Percentiles rank a stretch among this genome's conserved stretches.
These are phyloP conservation scores for Parasteatoda tepidariorum DNA, from an alignment of 1,140 invertebrate species.

Conservation along the genomic window DNA sequence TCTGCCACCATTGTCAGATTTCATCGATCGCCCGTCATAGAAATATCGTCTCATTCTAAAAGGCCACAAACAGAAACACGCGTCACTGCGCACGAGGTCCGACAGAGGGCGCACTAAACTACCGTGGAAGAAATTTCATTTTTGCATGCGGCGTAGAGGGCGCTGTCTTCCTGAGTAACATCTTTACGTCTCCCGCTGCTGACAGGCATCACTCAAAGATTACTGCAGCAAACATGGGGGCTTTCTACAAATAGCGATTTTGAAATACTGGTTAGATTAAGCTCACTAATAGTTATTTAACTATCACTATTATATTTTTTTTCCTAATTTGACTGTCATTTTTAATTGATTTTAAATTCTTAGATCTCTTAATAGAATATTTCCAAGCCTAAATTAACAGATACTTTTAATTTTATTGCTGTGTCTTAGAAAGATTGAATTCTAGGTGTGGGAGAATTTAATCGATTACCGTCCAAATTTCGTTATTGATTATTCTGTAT, in stretches of 20 bases:
- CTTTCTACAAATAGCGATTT: background rate
- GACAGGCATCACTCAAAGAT: conserved; percentile 61
- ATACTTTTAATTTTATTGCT: too few relatives aligned
- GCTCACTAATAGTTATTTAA: too few relatives aligned
- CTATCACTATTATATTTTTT: too few relatives aligned
- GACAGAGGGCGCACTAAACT: conserved; percentile 38
- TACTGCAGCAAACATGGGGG: conserved; percentile 54
- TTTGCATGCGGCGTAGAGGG: conserved; percentile 56
- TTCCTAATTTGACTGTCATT: too few relatives aligned
- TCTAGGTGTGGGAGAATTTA: too few relatives aligned
- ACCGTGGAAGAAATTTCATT: conserved; percentile 45
- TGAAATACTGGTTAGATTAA: too few relatives aligned
- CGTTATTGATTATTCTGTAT: too few relatives aligned
- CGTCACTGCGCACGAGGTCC: conserved; percentile 28
- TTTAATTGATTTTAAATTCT: too few relatives aligned
- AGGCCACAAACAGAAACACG: conserved; percentile 44
- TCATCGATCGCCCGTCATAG: conserved; percentile 32
- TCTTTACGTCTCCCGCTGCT: conserved; percentile 60
- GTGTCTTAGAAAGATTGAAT: too few relatives aligned
- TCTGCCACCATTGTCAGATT: conserved; percentile 47
- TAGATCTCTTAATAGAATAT: too few relatives aligned
- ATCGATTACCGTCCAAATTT: too few relatives aligned
- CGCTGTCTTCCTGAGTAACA: conserved; percentile 56
- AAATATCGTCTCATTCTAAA: background rate
- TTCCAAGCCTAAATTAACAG: too few relatives aligned